These are phyloP conservation scores for Forbesichthys papilliferus DNA, from an alignment of 2,113 vertebrate species.

Conservation along the genomic window DNA sequence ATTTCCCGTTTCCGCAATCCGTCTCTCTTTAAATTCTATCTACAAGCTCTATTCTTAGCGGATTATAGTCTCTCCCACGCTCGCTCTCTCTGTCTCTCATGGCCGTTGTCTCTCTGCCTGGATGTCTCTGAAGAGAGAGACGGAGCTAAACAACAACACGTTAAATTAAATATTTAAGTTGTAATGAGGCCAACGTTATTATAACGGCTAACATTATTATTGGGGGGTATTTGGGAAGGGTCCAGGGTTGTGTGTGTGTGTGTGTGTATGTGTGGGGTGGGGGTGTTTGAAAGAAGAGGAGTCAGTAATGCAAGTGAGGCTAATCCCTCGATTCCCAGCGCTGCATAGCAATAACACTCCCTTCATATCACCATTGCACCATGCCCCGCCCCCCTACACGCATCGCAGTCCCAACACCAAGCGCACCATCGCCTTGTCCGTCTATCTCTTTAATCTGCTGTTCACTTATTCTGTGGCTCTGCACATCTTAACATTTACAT, in stretches of 20 bases:
- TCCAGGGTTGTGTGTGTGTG: slow-evolving; percentile 10
- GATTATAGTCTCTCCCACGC: background rate
- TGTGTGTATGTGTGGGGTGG: background rate
- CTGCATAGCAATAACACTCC: slow-evolving; percentile 45
- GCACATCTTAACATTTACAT: slow-evolving; percentile 24
- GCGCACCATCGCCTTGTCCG: background rate
- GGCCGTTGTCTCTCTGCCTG: background rate
- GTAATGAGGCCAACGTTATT: no score
- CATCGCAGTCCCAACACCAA: background rate
- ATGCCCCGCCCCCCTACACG: background rate
- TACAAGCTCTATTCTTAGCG: background rate
- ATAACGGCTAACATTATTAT: no score
- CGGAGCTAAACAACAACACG: slow-evolving; percentile 27
- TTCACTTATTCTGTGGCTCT: background rate
- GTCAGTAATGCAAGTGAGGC: slow-evolving; percentile 66
- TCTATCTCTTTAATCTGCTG: background rate
- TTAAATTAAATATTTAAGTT: slow-evolving; percentile 24
- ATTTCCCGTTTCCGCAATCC: no score
- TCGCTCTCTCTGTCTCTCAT: background rate
- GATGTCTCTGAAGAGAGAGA: background rate
- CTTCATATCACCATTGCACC: background rate
- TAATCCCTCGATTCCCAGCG: slow-evolving; percentile 67
- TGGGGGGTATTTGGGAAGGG: background rate
- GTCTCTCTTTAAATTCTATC: no score
- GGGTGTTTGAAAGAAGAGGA: slow-evolving; percentile 5